Evolutionary conservation across 2,797 vertebrate species (phyloP).

Genomic region (Chromis chromis): DNA sequence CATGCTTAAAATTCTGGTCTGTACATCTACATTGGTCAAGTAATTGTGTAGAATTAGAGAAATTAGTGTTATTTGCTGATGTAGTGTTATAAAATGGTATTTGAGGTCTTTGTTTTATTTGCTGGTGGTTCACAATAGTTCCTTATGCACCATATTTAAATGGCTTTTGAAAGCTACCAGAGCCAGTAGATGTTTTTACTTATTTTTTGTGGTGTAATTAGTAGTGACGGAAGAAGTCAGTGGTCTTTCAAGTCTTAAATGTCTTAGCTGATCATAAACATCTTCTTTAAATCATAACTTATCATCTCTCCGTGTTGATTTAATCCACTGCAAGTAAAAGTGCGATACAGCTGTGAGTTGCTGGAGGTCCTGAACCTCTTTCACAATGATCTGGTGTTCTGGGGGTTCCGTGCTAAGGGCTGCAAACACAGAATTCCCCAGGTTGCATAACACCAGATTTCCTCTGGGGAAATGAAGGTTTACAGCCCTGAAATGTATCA

Average conservation of each 20-base stretch:
- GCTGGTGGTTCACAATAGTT: background rate
- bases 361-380: conserved; percentile 44
- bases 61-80: background rate
- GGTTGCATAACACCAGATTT: conserved; percentile 72
- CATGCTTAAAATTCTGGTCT: background rate
- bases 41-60: background rate
- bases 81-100: conserved; percentile 1
- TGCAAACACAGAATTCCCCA: conserved; percentile 73
- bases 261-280: background rate
- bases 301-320: conserved; percentile 32
- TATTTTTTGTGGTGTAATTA: background rate
- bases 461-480: conserved; percentile 70
- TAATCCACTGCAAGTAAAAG: conserved; percentile 29
- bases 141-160: background rate
- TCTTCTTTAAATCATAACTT: conserved; percentile 14
- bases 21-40: background rate
- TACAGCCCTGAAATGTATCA: conserved; percentile 74
- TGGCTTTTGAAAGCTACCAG: background rate
- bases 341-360: conserved; percentile 25
- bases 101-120: conserved; percentile 19
- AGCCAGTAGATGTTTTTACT: background rate
- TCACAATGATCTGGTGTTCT: conserved; percentile 49
- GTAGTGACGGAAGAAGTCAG: background rate
- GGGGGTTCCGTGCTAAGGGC: conserved; percentile 64
- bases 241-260: too few relatives aligned